A percentile compares a stretch with the other conserved stretches of the same genome.
Evolutionary conservation across 2,113 vertebrate genomes (phyloP).

Genomic region (Heterocephalus glaber): DNA sequence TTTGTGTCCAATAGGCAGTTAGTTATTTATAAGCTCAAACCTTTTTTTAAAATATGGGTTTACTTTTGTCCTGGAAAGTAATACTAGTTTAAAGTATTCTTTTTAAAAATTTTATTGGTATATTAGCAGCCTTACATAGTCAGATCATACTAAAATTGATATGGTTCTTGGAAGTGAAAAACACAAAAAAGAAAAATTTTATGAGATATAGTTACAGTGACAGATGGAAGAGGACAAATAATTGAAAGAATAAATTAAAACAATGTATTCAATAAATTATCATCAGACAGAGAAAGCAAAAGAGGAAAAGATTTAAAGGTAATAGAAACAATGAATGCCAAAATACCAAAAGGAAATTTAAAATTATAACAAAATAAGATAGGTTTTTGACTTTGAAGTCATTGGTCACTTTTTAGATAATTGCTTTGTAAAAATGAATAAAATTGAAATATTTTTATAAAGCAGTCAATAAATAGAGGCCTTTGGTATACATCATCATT

Average conservation of each 20-base stretch:
- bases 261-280: neutral
- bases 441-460: neutral
- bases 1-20: neutral
- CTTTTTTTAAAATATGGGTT: neutral
- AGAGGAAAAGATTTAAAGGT: neutral
- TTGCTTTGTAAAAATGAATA: neutral
- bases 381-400: neutral
- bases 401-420: neutral
- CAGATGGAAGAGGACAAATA: neutral
- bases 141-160: neutral
- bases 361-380: neutral
- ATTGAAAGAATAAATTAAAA: neutral
- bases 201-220: neutral
- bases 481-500: neutral
- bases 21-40: neutral
- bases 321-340: neutral
- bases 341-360: neutral
- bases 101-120: too few relatives aligned
- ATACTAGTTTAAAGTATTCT: conserved; percentile 44
- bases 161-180: neutral
- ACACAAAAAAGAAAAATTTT: neutral
- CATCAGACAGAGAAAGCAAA: neutral
- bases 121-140: neutral
- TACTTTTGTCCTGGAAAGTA: neutral
- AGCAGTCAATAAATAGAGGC: neutral